Percentiles rank a stretch among this genome's conserved stretches.
These are phyloP conservation scores for Amphiprion ocellaris DNA, from an alignment of 2,113 vertebrate species.

Conservation along the genomic window DNA sequence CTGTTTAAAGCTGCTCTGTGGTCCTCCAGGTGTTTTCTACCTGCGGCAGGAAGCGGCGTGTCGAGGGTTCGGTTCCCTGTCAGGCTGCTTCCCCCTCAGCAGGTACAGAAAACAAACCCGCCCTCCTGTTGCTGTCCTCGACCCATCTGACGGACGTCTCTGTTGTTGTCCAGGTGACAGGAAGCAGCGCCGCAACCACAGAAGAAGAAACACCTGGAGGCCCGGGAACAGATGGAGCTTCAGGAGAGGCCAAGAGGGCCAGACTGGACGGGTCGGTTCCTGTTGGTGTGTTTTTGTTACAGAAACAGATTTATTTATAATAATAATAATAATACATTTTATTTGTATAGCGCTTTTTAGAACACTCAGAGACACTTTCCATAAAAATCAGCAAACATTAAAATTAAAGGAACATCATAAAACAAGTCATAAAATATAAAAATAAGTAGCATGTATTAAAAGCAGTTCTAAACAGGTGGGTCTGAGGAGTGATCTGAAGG, in stretches of 20 bases:
- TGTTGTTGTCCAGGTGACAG: conserved; percentile 22
- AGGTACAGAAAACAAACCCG: conserved; percentile 4
- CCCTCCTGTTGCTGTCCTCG: neutral
- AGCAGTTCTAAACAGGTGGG: too few species aligned
- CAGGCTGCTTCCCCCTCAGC: neutral
- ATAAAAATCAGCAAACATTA: too few species aligned
- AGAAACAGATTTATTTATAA: too few species aligned
- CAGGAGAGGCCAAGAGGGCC: conserved; percentile 36
- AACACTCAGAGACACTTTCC: too few species aligned
- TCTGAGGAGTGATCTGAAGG: too few species aligned
- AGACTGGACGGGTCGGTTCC: conserved; percentile 33
- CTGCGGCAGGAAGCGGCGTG: conserved; percentile 18
- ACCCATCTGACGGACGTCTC: too few species aligned
- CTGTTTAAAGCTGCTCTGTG: neutral
- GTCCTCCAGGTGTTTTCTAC: conserved; percentile 44
- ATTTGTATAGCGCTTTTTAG: too few species aligned
- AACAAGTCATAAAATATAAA: too few species aligned
- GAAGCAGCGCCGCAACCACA: conserved; percentile 28
- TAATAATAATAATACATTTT: too few species aligned
- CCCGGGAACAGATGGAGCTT: neutral
- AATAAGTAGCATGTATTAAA: too few species aligned
- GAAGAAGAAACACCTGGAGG: conserved; percentile 41
- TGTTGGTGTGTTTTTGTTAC: too few species aligned
- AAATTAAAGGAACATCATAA: too few species aligned
- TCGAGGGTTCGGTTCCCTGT: conserved; percentile 48